phyloP scores from a whole-genome alignment of 1,140 invertebrate species.

The Sycophaga agraensis region DNA sequence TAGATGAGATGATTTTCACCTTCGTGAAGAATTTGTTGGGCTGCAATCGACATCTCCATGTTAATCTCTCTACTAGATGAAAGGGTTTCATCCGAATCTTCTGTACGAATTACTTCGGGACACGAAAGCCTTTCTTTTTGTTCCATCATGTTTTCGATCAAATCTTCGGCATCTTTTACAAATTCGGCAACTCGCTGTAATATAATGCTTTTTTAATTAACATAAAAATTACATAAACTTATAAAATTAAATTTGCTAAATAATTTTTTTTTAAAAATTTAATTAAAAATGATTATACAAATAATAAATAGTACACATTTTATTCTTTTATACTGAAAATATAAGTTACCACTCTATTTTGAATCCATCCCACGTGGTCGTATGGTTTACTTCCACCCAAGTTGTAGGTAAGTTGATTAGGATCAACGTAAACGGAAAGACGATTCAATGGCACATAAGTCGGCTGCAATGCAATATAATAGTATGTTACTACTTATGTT shows the following conservation, averaged over 20 bases:
- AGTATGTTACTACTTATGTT: no score
- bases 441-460: constrained; percentile 66
- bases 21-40: constrained; percentile 42
- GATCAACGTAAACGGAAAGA: constrained; percentile 71
- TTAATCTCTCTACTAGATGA: constrained; percentile 42
- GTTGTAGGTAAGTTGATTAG: constrained; percentile 75
- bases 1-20: constrained; percentile 38
- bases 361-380: constrained; percentile 80
- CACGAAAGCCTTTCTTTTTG: constrained; percentile 55
- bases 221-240: no score
- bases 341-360: constrained; percentile 73
- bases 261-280: no score
- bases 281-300: no score
- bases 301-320: no score
- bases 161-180: constrained; percentile 49
- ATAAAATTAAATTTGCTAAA: no score
- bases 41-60: constrained; percentile 37
- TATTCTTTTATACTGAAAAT: no score
- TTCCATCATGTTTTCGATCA: constrained; percentile 60
- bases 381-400: constrained; percentile 76
- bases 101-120: constrained; percentile 36
- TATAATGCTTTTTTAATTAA: no score
- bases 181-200: constrained; percentile 57
- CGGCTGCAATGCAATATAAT: constrained; percentile 63
- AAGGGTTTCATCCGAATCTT: constrained; percentile 41